Evolutionary conservation across 2,888 invertebrate species (phyloP), one percentile per base, ranked within the genome.

Genomic region (Zygothrica quintamaculata): DNA sequence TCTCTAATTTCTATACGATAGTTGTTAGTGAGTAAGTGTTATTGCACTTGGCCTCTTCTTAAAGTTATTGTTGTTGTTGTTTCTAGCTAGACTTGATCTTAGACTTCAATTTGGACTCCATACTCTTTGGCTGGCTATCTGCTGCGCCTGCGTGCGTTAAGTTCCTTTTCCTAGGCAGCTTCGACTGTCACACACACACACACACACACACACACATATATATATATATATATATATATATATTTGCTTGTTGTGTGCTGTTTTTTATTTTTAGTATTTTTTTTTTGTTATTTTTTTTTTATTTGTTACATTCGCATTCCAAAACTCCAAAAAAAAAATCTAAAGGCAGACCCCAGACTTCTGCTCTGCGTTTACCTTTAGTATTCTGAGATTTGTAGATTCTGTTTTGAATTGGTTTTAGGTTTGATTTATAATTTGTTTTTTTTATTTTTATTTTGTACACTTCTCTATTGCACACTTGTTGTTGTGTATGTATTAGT

Each of bases 11-110:
- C 57, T 43, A 57, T 31, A 31, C n/a, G 15, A 22, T 11, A 5
- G 22, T 37, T 52, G 46, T n/a, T n/a, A 18, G 12, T 16, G 59
- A 40, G 42, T 61, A 57, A 65, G 66, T 77, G 84, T 69, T 75
- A 66, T 82, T 82, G 82, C 87, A 77, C 85, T 85, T 84, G 87
- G 84, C 74, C 71, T 67, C 73, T 66, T 67, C 74, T 80, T 50
- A 53, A 50, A 50, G 65, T 67, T 64, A 65, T 56, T 65, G 55
- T 37, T 74, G 53, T 56, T 55, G 46, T 42, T 33, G 37, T 25
- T 29, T 51, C 40, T 9, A 55, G 55, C 60, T 65, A 67, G 75
- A 78, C 73, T 79, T 72, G 78, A 77, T 77, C 77, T 81, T 79
- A 74, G 80, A 59, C 66, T 75, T 76, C 62, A 75, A 79, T 65